These are phyloP conservation scores for Illadopsis cleaveri DNA, from an alignment of 2,113 vertebrate genomes.

Conservation along the genomic window DNA sequence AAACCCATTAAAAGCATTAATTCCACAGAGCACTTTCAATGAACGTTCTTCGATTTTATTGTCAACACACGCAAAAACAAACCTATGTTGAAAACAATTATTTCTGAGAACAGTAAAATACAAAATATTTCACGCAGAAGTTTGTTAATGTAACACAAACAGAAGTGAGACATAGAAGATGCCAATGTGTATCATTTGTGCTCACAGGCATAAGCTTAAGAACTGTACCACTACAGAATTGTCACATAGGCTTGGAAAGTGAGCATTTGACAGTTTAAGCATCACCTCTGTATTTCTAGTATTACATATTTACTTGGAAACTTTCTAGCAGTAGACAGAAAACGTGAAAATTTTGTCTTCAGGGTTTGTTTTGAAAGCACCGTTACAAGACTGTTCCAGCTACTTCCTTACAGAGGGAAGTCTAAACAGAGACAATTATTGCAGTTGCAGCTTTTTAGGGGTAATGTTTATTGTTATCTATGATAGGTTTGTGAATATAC, in stretches of 20 bases:
- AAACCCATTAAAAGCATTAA: not conserved
- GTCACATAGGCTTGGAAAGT: not conserved
- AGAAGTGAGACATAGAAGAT: not conserved
- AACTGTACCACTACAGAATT: not conserved
- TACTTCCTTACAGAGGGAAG: conserved; percentile 21
- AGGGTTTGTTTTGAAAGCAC: conserved; percentile 55
- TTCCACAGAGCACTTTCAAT: not conserved
- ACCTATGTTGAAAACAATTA: not conserved
- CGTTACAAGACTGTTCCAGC: not conserved
- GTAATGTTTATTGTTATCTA: not conserved
- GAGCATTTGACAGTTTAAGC: conserved; percentile 12
- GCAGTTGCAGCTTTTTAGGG: conserved; percentile 27
- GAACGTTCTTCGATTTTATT: conserved; percentile 50
- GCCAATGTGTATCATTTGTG: not conserved
- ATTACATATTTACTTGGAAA: not conserved
- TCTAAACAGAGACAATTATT: conserved; percentile 36
- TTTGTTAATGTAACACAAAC: not conserved
- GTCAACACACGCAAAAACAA: conserved; percentile 33
- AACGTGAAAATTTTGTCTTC: not conserved
- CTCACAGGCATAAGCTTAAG: not conserved
- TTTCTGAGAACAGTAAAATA: conserved; percentile 19
- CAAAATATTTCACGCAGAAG: conserved; percentile 1
- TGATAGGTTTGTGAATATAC: conserved; percentile 11
- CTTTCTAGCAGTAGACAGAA: not conserved
- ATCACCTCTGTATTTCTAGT: not conserved